Evolutionary conservation across 2,797 vertebrate genomes (phyloP), one percentile per base, ranked within the genome.

Genomic region (Aratinga solstitialis): DNA sequence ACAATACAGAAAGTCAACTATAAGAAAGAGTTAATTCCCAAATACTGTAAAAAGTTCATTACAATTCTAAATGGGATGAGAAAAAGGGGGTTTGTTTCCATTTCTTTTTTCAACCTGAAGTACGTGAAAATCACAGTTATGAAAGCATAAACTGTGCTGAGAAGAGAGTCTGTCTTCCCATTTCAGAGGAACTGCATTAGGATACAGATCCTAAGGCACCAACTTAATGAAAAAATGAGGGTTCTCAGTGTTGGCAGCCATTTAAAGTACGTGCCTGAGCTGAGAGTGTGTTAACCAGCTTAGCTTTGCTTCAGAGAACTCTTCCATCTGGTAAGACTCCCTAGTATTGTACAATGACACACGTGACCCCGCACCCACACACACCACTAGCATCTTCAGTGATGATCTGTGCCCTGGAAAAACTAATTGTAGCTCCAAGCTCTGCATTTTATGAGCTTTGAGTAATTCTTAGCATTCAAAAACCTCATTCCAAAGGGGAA

Each of bases 171-270:
- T 42, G 5, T 32, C 38, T 74, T 93, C 80, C 56, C 59, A 43
- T 89, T 93, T 81, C 76, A 91, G 47, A 92, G 51, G 61, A 95
- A 63, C 21, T 72, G 36, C 48, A 45, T 10, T 81, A 82, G 59
- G 30, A 38, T 59, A 88, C 56, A 91, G 84, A 91, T 87, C 79
- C 66, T 90, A 88, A 88, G 68, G 87, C 87, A 96, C 22, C 42
- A 93, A 56, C 34, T 84, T 94, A 81, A 95, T 54, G 77, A 94
- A 90, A 93, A 92, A 88, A 92, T 11, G 1, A 88, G 89, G 26
- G 20, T 54, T 90, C 94, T 85, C 68, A 73, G 43, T 69, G 61
- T 30, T 87, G 75, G 89, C 66, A 94, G 68, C 71, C 8, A 10
- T 74, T 79, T 68, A 38, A 96, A 95, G 50, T 17, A 84, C 4